These are phyloP conservation scores for Thalassaphorura encarpata DNA, from an alignment of 1,140 invertebrate species.

Conservation along the genomic window DNA sequence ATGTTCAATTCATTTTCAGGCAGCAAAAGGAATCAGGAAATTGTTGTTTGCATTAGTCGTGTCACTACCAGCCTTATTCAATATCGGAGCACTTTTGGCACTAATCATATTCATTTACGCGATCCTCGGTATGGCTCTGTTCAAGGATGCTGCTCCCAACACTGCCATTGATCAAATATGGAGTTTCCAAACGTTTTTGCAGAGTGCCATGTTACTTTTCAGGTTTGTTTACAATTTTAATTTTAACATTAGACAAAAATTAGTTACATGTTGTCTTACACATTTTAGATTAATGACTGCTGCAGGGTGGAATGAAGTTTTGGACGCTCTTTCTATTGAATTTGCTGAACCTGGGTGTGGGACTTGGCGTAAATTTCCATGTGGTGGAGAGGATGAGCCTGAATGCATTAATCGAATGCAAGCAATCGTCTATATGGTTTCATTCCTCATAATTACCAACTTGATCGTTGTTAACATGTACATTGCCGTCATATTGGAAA, in stretches of 20 bases:
- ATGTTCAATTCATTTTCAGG: slow-evolving; percentile 45
- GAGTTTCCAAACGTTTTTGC: slow-evolving; percentile 86
- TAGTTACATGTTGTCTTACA: slow-evolving; percentile 10
- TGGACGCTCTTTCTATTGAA: slow-evolving; percentile 79
- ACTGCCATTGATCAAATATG: slow-evolving; percentile 81
- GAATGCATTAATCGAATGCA: slow-evolving; percentile 42
- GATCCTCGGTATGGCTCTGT: slow-evolving; percentile 94
- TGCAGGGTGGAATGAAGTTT: slow-evolving; percentile 86
- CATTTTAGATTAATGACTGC: slow-evolving; percentile 74
- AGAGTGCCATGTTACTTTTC: slow-evolving; percentile 87
- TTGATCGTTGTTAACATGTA: slow-evolving; percentile 99
- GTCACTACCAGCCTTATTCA: slow-evolving; percentile 86
- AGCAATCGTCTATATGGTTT: slow-evolving; percentile 86
- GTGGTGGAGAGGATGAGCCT: slow-evolving; percentile 21
- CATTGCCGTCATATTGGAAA: slow-evolving; percentile 93
- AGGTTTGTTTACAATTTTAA: slow-evolving; percentile 41
- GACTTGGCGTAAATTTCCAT: slow-evolving; percentile 33
- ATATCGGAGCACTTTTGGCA: slow-evolving; percentile 84
- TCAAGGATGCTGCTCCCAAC: slow-evolving; percentile 75
- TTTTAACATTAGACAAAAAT: slow-evolving; percentile 3
- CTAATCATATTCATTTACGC: slow-evolving; percentile 93
- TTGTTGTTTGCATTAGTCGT: slow-evolving; percentile 88
- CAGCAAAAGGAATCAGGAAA: slow-evolving; percentile 91
- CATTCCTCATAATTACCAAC: slow-evolving; percentile 91
- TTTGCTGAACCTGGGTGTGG: slow-evolving; percentile 80